Conservation (phyloP, 2,113 vertebrate genomes). For the Neotoma lepida region DNA sequence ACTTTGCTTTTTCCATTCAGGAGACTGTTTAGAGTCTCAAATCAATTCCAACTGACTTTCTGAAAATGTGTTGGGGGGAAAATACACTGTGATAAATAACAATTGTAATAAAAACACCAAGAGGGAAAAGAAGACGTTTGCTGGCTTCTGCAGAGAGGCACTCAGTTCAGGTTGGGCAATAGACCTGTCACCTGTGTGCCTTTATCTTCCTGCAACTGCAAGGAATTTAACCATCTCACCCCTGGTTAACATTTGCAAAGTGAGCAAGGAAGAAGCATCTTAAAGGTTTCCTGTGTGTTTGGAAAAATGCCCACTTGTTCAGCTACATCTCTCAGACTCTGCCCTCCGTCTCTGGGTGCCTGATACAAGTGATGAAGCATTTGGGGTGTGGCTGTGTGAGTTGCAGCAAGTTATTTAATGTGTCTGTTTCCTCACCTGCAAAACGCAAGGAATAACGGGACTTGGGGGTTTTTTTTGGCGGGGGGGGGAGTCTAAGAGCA, state of each 20-base stretch:
- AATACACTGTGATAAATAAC: slow-evolving; percentile 62
- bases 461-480: not conserved
- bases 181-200: not conserved
- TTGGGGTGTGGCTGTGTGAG: not conserved
- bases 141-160: slow-evolving; percentile 26
- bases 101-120: slow-evolving; percentile 53
- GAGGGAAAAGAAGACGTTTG: not conserved
- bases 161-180: not conserved
- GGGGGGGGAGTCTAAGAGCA: not conserved
- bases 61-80: slow-evolving; percentile 53
- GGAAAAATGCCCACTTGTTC: not conserved
- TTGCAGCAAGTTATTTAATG: not conserved
- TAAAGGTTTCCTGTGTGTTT: not conserved
- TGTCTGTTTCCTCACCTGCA: not conserved
- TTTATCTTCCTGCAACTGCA: slow-evolving; percentile 16
- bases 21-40: slow-evolving; percentile 65
- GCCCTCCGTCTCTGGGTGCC: not conserved
- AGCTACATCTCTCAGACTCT: no score
- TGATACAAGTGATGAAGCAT: not conserved
- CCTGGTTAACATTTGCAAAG: slow-evolving; percentile 36
- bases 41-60: slow-evolving; percentile 70
- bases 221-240: slow-evolving; percentile 52
- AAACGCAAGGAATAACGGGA: not conserved
- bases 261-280: not conserved
- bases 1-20: slow-evolving; percentile 67